phyloP scores from a whole-genome alignment of 2,113 vertebrate genomes.

The Elachura formosa region DNA sequence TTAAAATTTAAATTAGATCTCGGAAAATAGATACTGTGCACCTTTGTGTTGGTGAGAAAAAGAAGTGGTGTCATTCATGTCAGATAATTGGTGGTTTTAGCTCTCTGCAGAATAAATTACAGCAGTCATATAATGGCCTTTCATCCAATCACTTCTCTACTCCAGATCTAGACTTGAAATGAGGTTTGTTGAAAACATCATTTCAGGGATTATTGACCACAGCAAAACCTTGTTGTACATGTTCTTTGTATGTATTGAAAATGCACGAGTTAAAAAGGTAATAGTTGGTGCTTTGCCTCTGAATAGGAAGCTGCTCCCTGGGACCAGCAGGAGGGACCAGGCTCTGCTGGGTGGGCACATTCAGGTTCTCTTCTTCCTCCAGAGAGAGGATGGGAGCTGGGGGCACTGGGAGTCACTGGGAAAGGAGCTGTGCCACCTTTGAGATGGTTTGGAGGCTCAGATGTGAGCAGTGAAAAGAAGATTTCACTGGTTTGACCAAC shows the following conservation, averaged over 20 bases:
- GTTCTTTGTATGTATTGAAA: constrained; percentile 64
- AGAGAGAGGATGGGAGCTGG: neutral
- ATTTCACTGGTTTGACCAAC: neutral
- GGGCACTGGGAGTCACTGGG: neutral
- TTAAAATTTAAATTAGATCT: constrained; percentile 65
- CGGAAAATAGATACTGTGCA: constrained; percentile 60
- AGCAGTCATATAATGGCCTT: constrained; percentile 49
- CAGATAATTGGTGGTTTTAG: constrained; percentile 68
- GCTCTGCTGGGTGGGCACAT: neutral
- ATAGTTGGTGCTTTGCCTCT: constrained; percentile 32
- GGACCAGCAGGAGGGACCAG: neutral
- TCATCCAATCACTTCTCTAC: constrained; percentile 62
- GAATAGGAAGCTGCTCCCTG: neutral
- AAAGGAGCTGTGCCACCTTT: neutral
- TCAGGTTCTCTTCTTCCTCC: too few species aligned
- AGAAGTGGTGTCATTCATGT: constrained; percentile 71
- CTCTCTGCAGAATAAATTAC: constrained; percentile 60
- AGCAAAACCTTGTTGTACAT: constrained; percentile 64
- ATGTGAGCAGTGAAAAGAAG: neutral
- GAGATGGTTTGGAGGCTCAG: neutral
- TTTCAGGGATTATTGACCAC: constrained; percentile 60
- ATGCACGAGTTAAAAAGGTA: constrained; percentile 44
- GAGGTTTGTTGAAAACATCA: constrained; percentile 64
- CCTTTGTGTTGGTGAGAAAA: constrained; percentile 67
- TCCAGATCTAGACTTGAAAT: constrained; percentile 58